These are phyloP conservation scores for Zaprionus vittiger DNA, from an alignment of 1,140 invertebrate species.

Conservation along the genomic window DNA sequence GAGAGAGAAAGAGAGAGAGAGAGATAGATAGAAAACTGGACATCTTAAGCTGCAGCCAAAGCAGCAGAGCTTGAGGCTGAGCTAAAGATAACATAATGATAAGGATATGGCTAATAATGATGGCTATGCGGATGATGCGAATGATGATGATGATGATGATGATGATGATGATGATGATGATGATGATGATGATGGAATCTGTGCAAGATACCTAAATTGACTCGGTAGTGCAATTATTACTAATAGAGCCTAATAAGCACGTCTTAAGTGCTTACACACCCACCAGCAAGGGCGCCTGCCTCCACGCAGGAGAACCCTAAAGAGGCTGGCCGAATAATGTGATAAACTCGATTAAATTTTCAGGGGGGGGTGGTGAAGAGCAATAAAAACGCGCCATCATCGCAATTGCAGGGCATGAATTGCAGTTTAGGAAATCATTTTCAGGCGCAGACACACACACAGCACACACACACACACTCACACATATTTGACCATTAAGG, in stretches of 20 bases:
- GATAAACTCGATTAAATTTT: slow-evolving; percentile 80
- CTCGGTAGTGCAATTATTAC: slow-evolving; percentile 80
- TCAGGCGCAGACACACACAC: slow-evolving; percentile 28
- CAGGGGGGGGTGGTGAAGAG: slow-evolving; percentile 32
- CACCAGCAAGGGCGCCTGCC: background rate
- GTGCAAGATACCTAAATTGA: slow-evolving; percentile 72
- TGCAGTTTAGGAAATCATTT: slow-evolving; percentile 77
- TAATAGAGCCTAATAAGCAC: slow-evolving; percentile 80
- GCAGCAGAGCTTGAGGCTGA: slow-evolving; percentile 9
- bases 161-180: slow-evolving; percentile 38
- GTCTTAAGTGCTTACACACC: slow-evolving; percentile 63
- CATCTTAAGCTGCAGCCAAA: slow-evolving; percentile 4
- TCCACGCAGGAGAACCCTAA: slow-evolving; percentile 17
- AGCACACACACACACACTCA: slow-evolving; percentile 3
- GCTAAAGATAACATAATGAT: slow-evolving; percentile 19
- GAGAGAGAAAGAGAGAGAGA: background rate
- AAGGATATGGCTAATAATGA: slow-evolving; percentile 27
- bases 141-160: slow-evolving; percentile 8
- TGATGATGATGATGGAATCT: slow-evolving; percentile 41
- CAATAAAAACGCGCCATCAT: slow-evolving; percentile 79
- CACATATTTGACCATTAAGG: slow-evolving; percentile 75
- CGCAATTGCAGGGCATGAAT: slow-evolving; percentile 77
- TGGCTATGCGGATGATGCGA: too few relatives aligned
- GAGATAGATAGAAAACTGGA: background rate
- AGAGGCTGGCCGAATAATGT: slow-evolving; percentile 54